Evolutionary conservation across 2,888 invertebrate genomes (phyloP).

Genomic region (Quadroppia sp.): DNA sequence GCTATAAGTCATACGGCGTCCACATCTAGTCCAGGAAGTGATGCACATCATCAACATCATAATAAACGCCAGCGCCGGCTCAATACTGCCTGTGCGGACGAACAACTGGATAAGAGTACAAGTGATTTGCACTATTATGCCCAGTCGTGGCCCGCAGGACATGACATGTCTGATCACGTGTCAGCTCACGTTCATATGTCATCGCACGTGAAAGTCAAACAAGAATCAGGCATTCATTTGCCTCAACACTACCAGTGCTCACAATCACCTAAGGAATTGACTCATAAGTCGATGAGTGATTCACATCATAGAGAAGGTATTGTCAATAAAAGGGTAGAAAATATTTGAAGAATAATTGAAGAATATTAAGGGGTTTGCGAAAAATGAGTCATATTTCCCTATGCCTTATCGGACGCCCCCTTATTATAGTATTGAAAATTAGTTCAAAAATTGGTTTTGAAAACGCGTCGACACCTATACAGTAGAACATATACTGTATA

Average conservation of each 20-base stretch:
- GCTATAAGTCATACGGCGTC: constrained; percentile 18
- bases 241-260: constrained; percentile 26
- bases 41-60: neutral
- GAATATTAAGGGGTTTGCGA: no score
- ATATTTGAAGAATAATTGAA: no score
- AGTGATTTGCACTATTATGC: constrained; percentile 27
- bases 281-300: constrained; percentile 2
- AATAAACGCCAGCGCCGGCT: constrained; percentile 24
- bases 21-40: constrained; percentile 14
- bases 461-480: neutral
- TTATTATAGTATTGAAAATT: no score
- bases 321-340: no score
- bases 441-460: no score
- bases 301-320: constrained; percentile 28
- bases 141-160: neutral
- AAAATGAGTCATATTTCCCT: no score
- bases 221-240: neutral
- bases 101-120: neutral
- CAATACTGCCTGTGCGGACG: neutral
- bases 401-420: no score
- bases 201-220: constrained; percentile 18
- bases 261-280: constrained; percentile 24
- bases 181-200: neutral
- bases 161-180: constrained; percentile 7
- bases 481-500: neutral